These are phyloP conservation scores for Aromia moschata DNA, from an alignment of 2,888 invertebrate genomes.

Conservation along the genomic window DNA sequence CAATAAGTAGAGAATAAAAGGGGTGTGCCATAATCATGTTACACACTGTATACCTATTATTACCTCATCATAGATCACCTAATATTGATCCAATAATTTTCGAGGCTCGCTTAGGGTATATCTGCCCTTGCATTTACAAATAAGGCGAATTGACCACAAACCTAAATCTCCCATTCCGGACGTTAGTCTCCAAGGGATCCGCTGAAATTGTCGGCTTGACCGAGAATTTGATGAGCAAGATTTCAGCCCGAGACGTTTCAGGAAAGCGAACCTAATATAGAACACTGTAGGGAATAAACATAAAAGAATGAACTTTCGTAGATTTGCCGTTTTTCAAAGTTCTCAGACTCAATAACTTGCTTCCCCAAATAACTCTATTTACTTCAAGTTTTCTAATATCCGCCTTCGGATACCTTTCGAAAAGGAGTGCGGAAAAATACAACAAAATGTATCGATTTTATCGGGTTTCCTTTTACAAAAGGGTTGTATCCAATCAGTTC, in stretches of 20 bases:
- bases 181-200: conserved; percentile 42
- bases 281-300: conserved; percentile 50
- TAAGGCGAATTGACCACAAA: conserved; percentile 6
- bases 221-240: conserved; percentile 53
- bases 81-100: no score
- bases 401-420: conserved; percentile 1
- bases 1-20: no score
- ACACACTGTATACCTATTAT: no score
- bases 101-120: no score
- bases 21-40: no score
- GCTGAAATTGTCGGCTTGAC: conserved; percentile 49
- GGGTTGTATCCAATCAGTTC: background rate
- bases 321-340: conserved; percentile 36
- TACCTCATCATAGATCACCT: no score
- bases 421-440: conserved; percentile 1
- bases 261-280: conserved; percentile 46
- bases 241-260: conserved; percentile 43
- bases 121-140: background rate
- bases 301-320: conserved; percentile 46
- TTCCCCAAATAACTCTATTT: conserved; percentile 27
- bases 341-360: conserved; percentile 37
- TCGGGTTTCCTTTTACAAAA: background rate
- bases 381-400: conserved; percentile 26
- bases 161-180: conserved; percentile 23
- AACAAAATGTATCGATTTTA: conserved; percentile 7